phyloP scores from a whole-genome alignment of 2,113 vertebrate genomes.

The Callorhinus ursinus region DNA sequence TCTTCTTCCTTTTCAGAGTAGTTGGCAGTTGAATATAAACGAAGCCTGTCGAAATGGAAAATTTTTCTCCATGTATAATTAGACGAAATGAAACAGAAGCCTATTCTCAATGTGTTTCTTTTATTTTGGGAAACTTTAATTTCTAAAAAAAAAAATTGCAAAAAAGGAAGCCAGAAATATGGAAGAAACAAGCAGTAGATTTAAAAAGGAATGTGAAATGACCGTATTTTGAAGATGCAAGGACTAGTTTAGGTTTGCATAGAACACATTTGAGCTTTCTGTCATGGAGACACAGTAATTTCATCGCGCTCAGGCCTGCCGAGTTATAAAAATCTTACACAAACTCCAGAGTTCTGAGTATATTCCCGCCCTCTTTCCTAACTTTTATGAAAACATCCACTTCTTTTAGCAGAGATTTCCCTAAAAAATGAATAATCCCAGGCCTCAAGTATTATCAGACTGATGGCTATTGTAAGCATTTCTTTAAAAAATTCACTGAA shows the following conservation, averaged over 20 bases:
- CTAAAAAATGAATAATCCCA: not conserved
- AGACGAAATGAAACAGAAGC: conserved; percentile 82
- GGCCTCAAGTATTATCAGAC: not conserved
- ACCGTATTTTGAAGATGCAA: not conserved
- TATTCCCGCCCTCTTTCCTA: not conserved
- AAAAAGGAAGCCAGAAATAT: conserved; percentile 41
- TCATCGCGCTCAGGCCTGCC: not conserved
- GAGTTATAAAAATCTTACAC: not conserved
- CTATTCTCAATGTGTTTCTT: conserved; percentile 80
- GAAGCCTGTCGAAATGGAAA: conserved; percentile 84
- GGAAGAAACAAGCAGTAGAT: not conserved
- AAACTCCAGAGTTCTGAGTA: not conserved
- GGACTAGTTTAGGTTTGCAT: not conserved
- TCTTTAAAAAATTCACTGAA: not conserved
- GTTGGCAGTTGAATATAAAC: conserved; percentile 81
- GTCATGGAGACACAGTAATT: fast-evolving
- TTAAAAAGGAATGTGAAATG: conserved; percentile 15
- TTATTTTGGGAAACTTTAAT: conserved; percentile 82
- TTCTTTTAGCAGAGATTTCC: not conserved
- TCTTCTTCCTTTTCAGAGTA: conserved; percentile 64
- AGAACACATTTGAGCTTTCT: not conserved
- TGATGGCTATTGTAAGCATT: not conserved
- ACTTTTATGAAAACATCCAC: not conserved
- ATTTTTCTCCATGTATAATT: conserved; percentile 83
- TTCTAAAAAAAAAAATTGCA: conserved; percentile 42